A percentile compares a stretch with the other conserved stretches of the same genome.
These are phyloP conservation scores for Empidonax traillii DNA, from an alignment of 2,113 vertebrate species.

Conservation along the genomic window DNA sequence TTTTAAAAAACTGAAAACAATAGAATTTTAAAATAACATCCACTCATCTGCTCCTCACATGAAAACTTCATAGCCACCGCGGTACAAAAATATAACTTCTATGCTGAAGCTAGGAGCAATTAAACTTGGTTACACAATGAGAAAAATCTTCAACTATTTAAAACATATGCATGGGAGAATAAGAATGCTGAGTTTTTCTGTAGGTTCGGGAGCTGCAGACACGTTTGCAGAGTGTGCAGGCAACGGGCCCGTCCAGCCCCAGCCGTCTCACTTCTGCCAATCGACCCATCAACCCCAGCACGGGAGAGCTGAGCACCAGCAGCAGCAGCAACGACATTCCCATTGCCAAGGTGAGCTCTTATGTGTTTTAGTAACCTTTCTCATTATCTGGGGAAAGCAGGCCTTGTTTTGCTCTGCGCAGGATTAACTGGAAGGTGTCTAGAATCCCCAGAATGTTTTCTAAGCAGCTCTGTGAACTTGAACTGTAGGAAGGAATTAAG, in stretches of 20 bases:
- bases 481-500: slow-evolving; percentile 1
- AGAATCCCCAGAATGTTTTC: background rate
- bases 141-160: background rate
- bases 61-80: rapidly evolving
- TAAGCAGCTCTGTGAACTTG: background rate
- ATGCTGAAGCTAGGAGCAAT: background rate
- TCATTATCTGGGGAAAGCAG: background rate
- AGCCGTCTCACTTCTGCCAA: slow-evolving; percentile 77
- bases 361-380: background rate
- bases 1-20: background rate
- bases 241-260: slow-evolving; percentile 79
- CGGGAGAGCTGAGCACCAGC: slow-evolving; percentile 87
- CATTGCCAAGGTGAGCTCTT: slow-evolving; percentile 82
- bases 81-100: background rate
- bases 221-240: slow-evolving; percentile 83
- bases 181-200: background rate
- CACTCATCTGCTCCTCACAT: background rate
- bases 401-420: background rate
- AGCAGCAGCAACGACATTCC: slow-evolving; percentile 90
- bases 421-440: background rate
- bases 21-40: background rate
- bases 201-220: slow-evolving; percentile 88
- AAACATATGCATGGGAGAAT: background rate
- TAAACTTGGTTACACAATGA: background rate
- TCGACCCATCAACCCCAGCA: slow-evolving; percentile 86